These are phyloP conservation scores for Xestia xanthographa DNA, from an alignment of 2,888 invertebrate genomes.

Conservation along the genomic window DNA sequence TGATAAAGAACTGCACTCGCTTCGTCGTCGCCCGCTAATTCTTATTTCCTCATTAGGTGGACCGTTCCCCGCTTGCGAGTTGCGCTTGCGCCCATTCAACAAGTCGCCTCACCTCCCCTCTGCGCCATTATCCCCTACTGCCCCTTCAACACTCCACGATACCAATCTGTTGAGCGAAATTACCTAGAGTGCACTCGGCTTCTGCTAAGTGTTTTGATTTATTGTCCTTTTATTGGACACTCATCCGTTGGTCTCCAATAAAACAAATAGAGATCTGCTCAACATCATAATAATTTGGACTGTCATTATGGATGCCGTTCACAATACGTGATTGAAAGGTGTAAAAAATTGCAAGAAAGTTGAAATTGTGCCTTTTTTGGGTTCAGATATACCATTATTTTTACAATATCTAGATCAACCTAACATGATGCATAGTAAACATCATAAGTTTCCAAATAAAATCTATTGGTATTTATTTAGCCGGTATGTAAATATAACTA, in stretches of 20 bases:
- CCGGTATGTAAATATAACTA: background rate
- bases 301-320: background rate
- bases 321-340: background rate
- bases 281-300: constrained; percentile 6
- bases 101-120: constrained; percentile 66
- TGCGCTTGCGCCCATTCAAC: constrained; percentile 82
- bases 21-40: constrained; percentile 88
- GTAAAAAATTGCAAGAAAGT: background rate
- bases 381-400: background rate
- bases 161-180: constrained; percentile 80
- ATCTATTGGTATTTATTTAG: background rate
- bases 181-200: constrained; percentile 83
- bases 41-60: constrained; percentile 89
- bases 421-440: background rate
- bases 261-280: constrained; percentile 37
- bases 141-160: constrained; percentile 73
- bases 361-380: background rate
- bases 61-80: constrained; percentile 77
- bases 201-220: constrained; percentile 87
- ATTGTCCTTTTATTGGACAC: constrained; percentile 87
- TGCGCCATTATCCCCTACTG: constrained; percentile 67
- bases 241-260: constrained; percentile 76
- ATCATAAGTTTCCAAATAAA: background rate
- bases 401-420: background rate
- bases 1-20: constrained; percentile 85